Evolutionary conservation across 2,797 vertebrate genomes (phyloP).

Genomic region (Crotalus adamanteus): DNA sequence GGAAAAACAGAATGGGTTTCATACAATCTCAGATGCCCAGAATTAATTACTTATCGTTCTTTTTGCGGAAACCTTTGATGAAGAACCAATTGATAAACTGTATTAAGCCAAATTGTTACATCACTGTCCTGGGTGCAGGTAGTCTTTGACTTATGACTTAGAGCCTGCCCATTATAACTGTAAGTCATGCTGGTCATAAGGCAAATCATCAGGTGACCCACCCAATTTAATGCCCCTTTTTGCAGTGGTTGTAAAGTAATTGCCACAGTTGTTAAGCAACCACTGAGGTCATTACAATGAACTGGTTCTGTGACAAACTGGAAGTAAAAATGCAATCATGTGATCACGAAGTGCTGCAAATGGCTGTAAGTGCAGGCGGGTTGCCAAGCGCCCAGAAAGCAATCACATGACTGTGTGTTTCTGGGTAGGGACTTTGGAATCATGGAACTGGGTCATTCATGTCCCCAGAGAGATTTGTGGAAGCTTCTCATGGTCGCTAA

Average conservation of each 20-base stretch:
- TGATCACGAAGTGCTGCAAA: background rate
- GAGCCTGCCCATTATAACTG: background rate
- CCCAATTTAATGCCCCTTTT: background rate
- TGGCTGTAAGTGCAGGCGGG: background rate
- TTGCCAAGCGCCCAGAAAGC: background rate
- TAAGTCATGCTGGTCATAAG: background rate
- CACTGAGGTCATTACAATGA: background rate
- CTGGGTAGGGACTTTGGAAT: background rate
- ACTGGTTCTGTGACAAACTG: background rate
- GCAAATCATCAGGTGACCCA: background rate
- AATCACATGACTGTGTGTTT: background rate
- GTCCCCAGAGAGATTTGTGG: background rate
- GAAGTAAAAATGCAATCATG: background rate
- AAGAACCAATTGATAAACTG: background rate
- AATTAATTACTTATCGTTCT: background rate
- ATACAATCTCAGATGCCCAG: background rate
- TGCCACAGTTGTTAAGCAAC: background rate
- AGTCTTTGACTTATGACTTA: background rate
- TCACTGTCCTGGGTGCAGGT: background rate
- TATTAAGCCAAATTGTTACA: background rate
- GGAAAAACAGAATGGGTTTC: background rate
- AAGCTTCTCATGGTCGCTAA: background rate
- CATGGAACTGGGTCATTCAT: background rate
- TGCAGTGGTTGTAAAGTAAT: background rate
- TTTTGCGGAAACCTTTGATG: background rate